Conservation (phyloP, 2,888 invertebrate species). For the Sinohyriopsis cumingii region DNA sequence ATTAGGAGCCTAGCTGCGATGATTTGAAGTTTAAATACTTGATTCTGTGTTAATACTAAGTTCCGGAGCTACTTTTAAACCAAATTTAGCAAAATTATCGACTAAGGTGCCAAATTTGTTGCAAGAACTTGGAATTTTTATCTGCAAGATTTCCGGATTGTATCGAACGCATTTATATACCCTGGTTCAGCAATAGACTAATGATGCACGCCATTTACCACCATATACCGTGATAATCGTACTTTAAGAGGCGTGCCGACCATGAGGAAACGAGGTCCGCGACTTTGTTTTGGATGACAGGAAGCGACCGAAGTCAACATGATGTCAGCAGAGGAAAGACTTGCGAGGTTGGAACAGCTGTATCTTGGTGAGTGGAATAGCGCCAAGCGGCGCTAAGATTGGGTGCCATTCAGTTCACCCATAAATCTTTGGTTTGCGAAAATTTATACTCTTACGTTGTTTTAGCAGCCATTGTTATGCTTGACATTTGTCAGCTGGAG, state of each 20-base stretch:
- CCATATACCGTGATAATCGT: not conserved
- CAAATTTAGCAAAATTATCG: not conserved
- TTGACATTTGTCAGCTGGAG: too few species aligned
- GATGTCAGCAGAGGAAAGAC: slow-evolving; percentile 78
- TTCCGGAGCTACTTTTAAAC: too few species aligned
- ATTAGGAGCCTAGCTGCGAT: not conserved
- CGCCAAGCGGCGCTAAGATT: too few species aligned
- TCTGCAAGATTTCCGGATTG: too few species aligned
- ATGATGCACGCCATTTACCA: not conserved
- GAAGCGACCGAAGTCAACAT: slow-evolving; percentile 13
- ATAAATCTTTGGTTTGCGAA: too few species aligned
- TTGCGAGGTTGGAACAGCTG: slow-evolving; percentile 88
- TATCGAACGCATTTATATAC: too few species aligned
- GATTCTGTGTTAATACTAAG: too few species aligned
- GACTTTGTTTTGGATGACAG: slow-evolving; percentile 23
- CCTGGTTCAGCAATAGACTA: not conserved
- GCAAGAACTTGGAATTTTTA: too few species aligned
- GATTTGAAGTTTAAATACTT: not conserved
- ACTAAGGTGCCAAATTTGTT: slow-evolving; percentile 1
- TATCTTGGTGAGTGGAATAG: slow-evolving; percentile 76
- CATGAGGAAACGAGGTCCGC: slow-evolving; percentile 18
- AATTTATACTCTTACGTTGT: too few species aligned
- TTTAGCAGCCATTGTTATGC: too few species aligned
- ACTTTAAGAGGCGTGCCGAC: not conserved
- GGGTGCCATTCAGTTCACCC: too few species aligned